These are phyloP conservation scores for Pseudobourletiella spinata DNA, from an alignment of 1,140 invertebrate species.

Conservation along the genomic window DNA sequence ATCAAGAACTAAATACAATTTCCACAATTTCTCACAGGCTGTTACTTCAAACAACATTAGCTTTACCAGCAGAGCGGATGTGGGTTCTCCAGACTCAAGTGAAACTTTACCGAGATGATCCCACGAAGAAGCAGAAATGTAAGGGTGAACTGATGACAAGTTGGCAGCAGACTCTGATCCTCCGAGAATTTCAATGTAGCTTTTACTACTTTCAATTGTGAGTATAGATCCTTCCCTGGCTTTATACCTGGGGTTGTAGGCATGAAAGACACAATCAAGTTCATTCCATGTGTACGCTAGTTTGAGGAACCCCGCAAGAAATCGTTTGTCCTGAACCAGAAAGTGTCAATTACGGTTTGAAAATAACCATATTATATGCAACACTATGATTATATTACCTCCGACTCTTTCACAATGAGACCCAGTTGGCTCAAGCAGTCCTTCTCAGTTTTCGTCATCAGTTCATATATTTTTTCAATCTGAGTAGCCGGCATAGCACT, in stretches of 20 bases:
- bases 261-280: background rate
- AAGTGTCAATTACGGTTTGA: background rate
- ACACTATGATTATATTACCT: background rate
- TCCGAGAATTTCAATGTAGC: too few relatives aligned
- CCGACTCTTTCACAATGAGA: constrained; percentile 9
- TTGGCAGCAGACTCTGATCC: too few relatives aligned
- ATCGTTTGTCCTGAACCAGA: background rate
- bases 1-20: too few relatives aligned
- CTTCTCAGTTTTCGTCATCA: constrained; percentile 11
- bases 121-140: too few relatives aligned
- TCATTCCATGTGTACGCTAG: background rate
- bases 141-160: too few relatives aligned
- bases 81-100: too few relatives aligned
- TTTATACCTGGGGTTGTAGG: background rate
- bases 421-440: constrained; percentile 13
- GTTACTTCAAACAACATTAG: too few relatives aligned
- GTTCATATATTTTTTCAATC: constrained; percentile 16
- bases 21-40: too few relatives aligned
- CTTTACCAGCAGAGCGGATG: too few relatives aligned
- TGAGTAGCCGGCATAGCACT: background rate
- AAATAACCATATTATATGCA: background rate
- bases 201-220: too few relatives aligned
- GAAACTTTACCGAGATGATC: too few relatives aligned
- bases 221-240: too few relatives aligned
- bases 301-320: background rate